A percentile compares a stretch with the other conserved stretches of the same genome.
These are phyloP conservation scores for Agonopterix heracliana DNA, from an alignment of 2,888 invertebrate species.

Conservation along the genomic window DNA sequence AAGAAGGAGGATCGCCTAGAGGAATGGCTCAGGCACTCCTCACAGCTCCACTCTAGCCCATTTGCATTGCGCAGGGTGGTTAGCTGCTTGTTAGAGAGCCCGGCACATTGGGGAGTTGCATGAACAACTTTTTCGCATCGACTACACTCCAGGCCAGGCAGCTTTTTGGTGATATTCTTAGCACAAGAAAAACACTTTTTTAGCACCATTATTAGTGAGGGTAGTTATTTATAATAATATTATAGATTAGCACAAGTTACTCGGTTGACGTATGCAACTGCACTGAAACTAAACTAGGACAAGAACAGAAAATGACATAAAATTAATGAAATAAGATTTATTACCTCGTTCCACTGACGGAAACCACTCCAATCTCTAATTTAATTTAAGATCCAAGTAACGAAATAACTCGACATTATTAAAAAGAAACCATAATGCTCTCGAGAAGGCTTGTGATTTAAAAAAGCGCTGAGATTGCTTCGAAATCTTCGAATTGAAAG, in stretches of 20 bases:
- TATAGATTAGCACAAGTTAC: no score
- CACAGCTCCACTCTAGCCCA: neutral
- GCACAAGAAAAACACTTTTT: neutral
- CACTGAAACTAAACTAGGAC: no score
- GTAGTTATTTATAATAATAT: no score
- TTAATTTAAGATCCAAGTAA: neutral
- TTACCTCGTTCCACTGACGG: neutral
- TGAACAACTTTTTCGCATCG: neutral
- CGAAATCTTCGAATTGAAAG: conserved; percentile 10
- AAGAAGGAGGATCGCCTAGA: neutral
- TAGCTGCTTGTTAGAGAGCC: neutral
- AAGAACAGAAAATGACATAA: no score
- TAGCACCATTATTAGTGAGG: neutral
- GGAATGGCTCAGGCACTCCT: neutral
- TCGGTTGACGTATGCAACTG: no score
- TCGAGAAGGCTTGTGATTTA: neutral
- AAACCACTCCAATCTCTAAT: neutral
- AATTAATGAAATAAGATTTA: neutral
- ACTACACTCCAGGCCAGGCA: neutral
- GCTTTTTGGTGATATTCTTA: neutral
- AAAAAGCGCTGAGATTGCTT: conserved; percentile 11
- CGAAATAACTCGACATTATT: conserved; percentile 1
- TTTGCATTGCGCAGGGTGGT: neutral
- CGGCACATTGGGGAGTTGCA: neutral
- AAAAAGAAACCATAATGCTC: conserved; percentile 1